phyloP scores from a whole-genome alignment of 2,113 vertebrate species.

The Petaurus breviceps region DNA sequence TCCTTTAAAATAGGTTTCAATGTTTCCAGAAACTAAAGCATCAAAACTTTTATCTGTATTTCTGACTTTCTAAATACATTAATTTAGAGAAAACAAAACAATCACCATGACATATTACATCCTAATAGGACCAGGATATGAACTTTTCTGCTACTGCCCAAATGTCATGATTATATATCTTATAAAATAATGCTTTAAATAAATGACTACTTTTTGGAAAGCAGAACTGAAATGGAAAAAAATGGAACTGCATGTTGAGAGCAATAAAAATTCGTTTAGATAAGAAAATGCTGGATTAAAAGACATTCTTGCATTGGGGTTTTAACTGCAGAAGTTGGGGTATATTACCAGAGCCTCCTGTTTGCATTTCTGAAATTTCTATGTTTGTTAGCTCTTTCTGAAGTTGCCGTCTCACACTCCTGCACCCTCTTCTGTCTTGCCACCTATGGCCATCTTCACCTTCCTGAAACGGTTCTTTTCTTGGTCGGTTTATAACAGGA shows the following conservation, averaged over 20 bases:
- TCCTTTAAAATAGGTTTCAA: constrained; percentile 32
- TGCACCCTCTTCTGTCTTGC: constrained; percentile 80
- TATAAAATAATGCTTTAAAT: constrained; percentile 52
- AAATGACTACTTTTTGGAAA: constrained; percentile 19
- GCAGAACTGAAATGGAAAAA: constrained; percentile 39
- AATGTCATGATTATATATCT: constrained; percentile 1
- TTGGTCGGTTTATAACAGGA: constrained; percentile 78
- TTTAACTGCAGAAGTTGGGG: constrained; percentile 46
- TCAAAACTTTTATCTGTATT: constrained; percentile 17
- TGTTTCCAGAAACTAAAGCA: constrained; percentile 52
- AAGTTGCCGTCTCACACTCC: constrained; percentile 76
- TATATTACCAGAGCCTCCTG: constrained; percentile 82
- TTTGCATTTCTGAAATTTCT: constrained; percentile 77
- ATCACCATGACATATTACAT: neutral
- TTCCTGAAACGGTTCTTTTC: constrained; percentile 83
- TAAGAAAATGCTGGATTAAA: constrained; percentile 19
- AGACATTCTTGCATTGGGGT: constrained; percentile 2
- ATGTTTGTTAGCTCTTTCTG: constrained; percentile 80
- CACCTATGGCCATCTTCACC: constrained; percentile 77
- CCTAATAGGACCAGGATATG: constrained; percentile 20
- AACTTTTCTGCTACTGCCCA: constrained; percentile 5
- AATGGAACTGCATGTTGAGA: constrained; percentile 24
- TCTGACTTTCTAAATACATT: constrained; percentile 24
- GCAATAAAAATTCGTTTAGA: constrained; percentile 46
- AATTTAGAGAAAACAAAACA: constrained; percentile 39